Conservation (phyloP, 1,140 invertebrate genomes). For the Pseudomyrmex dendroicus region DNA sequence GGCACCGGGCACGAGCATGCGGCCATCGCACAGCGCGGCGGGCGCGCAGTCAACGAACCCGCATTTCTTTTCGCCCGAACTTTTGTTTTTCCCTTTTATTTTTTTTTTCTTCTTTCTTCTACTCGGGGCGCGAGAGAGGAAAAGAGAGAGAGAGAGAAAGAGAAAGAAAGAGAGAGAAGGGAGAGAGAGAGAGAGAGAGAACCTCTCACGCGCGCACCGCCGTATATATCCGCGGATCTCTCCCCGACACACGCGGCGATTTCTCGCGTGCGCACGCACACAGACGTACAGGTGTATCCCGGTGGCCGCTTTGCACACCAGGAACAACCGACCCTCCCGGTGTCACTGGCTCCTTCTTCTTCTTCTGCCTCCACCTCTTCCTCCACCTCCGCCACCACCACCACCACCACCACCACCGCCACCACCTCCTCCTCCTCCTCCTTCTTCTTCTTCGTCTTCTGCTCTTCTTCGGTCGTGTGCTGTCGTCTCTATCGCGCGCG, state of each 20-base stretch:
- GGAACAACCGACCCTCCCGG: slow-evolving; percentile 66
- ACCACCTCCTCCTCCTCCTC: neutral
- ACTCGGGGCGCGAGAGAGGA: slow-evolving; percentile 19
- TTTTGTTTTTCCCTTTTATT: slow-evolving; percentile 47
- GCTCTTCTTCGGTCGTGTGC: slow-evolving; percentile 26
- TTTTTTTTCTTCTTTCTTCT: slow-evolving; percentile 58
- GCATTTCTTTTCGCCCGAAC: slow-evolving; percentile 72
- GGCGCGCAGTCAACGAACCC: slow-evolving; percentile 73
- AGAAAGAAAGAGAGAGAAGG: neutral
- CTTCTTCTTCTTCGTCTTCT: neutral
- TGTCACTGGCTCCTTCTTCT: slow-evolving; percentile 67
- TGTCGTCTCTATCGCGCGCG: slow-evolving; percentile 57
- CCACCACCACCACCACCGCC: neutral
- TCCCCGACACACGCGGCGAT: slow-evolving; percentile 53
- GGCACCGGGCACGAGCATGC: slow-evolving; percentile 70
- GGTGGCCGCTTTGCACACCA: slow-evolving; percentile 70
- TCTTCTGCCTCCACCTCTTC: slow-evolving; percentile 45
- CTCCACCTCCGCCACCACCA: neutral
- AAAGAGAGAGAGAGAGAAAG: slow-evolving; percentile 16
- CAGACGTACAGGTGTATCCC: slow-evolving; percentile 63
- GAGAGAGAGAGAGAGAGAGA: slow-evolving; percentile 37
- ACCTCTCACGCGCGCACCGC: slow-evolving; percentile 51
- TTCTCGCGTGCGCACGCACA: slow-evolving; percentile 22
- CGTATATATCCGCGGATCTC: slow-evolving; percentile 70
- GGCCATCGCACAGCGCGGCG: slow-evolving; percentile 73